Evolutionary conservation across 2,888 invertebrate species (phyloP).

Genomic region (Platycnemis pennipes): DNA sequence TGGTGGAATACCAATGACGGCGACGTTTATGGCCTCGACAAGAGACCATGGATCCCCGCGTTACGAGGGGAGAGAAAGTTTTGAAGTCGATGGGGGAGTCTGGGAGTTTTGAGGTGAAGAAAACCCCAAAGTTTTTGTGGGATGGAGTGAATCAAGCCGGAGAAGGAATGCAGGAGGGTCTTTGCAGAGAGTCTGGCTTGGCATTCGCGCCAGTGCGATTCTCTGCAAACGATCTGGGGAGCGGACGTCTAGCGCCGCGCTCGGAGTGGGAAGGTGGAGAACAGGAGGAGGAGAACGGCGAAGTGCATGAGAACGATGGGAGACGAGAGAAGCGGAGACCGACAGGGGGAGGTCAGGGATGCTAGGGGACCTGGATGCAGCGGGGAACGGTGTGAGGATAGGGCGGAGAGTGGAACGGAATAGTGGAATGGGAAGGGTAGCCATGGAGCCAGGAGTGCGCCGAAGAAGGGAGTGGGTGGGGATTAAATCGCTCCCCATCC

Average conservation of each 20-base stretch:
- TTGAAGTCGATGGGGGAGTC: not conserved
- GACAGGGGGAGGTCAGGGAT: not conserved
- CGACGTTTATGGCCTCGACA: too few relatives aligned
- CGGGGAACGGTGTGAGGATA: not conserved
- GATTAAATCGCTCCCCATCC: conserved; percentile 49
- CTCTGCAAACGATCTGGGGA: too few relatives aligned
- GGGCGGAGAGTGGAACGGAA: not conserved
- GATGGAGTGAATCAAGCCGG: not conserved
- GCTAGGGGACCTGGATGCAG: not conserved
- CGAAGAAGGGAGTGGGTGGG: not conserved
- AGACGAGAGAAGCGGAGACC: not conserved
- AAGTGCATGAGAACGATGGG: not conserved
- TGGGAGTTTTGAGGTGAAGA: not conserved
- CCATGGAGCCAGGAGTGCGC: not conserved
- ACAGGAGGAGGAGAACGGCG: not conserved
- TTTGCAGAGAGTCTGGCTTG: too few relatives aligned
- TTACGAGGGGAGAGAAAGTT: not conserved
- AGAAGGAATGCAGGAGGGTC: too few relatives aligned
- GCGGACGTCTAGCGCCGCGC: too few relatives aligned
- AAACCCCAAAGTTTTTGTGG: not conserved
- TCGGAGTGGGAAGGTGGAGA: not conserved
- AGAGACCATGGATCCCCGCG: not conserved
- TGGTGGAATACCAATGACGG: too few relatives aligned
- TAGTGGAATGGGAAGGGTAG: not conserved
- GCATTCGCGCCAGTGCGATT: too few relatives aligned